A percentile compares a stretch with the other conserved stretches of the same genome.
Conservation (phyloP, 2,888 invertebrate genomes). For the Perdita meconis region DNA sequence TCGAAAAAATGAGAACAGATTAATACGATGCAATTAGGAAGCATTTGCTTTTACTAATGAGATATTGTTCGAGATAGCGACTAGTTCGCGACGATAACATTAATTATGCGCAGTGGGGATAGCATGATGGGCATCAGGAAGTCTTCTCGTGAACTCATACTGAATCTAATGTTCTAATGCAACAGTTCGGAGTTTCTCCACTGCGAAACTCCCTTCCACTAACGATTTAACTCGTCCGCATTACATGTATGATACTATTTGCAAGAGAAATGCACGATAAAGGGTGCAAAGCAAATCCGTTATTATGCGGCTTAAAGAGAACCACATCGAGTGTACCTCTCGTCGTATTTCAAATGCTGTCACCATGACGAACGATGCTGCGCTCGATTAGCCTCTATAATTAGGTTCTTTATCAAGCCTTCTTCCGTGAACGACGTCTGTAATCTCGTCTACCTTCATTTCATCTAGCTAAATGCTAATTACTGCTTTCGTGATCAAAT, state of each 20-base stretch:
- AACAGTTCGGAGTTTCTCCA: conserved; percentile 19
- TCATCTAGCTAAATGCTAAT: conserved; percentile 9
- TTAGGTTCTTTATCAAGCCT: conserved; percentile 6
- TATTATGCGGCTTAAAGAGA: conserved; percentile 18
- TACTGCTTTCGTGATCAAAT: not conserved
- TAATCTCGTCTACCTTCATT: not conserved
- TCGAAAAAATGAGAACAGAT: conserved; percentile 27
- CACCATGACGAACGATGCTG: conserved; percentile 32
- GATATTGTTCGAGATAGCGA: conserved; percentile 54
- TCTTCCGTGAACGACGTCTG: not conserved
- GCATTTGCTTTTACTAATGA: conserved; percentile 54
- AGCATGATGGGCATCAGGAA: conserved; percentile 64
- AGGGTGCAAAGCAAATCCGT: conserved; percentile 23
- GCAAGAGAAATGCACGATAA: not conserved
- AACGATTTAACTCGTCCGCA: not conserved
- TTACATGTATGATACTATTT: not conserved
- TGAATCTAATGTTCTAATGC: conserved; percentile 59
- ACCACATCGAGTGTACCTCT: not conserved
- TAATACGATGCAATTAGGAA: conserved; percentile 48
- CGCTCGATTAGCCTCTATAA: conserved; percentile 41
- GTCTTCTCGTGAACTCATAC: conserved; percentile 66
- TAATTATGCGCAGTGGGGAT: conserved; percentile 66
- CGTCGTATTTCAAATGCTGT: conserved; percentile 13
- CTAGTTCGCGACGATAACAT: conserved; percentile 63
- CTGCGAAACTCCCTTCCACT: conserved; percentile 4